These are phyloP conservation scores for Mus musculus DNA, from an alignment of 2,113 vertebrate species.

Conservation along the genomic window DNA sequence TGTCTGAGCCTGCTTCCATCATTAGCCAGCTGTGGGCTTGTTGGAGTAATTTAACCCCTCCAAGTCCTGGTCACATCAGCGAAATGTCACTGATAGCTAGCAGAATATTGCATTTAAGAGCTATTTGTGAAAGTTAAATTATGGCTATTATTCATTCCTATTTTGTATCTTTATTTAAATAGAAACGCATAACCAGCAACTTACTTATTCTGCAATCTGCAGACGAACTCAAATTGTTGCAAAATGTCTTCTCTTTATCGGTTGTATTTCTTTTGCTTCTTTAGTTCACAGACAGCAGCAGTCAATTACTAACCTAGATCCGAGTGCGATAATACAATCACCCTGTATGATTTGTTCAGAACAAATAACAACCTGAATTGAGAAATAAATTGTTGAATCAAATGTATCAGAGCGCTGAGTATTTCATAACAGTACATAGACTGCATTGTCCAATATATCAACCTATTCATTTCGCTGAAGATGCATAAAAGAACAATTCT, in stretches of 20 bases:
- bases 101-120: conserved; percentile 45
- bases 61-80: conserved; percentile 27
- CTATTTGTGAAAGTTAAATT: conserved; percentile 73
- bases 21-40: conserved; percentile 4
- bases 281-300: conserved; percentile 49
- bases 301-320: conserved; percentile 65
- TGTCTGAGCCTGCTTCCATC: neutral
- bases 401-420: conserved; percentile 33
- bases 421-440: conserved; percentile 61
- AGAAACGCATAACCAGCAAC: conserved; percentile 69
- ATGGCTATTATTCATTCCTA: conserved; percentile 69
- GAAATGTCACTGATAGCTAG: conserved; percentile 46
- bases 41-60: conserved; percentile 50
- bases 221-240: conserved; percentile 62
- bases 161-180: conserved; percentile 71
- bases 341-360: conserved; percentile 40
- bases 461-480: conserved; percentile 43
- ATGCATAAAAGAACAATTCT: conserved; percentile 33
- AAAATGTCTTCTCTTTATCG: conserved; percentile 63
- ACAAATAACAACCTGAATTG: conserved; percentile 57
- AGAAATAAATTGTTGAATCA: conserved; percentile 71
- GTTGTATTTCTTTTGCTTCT: conserved; percentile 70
- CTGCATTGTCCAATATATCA: conserved; percentile 10
- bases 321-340: conserved; percentile 66
- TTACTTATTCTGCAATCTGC: conserved; percentile 68